Conservation (phyloP, 2,888 invertebrate genomes). For the Agriotes lineatus region DNA sequence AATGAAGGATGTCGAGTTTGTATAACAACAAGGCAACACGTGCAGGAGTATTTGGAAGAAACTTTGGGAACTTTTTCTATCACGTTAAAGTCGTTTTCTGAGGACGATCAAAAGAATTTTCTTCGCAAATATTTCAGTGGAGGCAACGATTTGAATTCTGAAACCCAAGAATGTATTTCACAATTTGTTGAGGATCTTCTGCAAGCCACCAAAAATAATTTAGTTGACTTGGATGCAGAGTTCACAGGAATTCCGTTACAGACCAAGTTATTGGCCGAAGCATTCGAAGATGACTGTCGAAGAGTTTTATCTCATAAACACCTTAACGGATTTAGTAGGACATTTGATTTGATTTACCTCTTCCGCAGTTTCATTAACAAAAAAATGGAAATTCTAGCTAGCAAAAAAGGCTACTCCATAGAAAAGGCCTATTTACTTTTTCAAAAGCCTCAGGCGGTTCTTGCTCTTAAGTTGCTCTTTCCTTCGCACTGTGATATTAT, state of each 20-base stretch:
- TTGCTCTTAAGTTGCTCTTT: no score
- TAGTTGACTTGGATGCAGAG: background rate
- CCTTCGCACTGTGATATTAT: no score
- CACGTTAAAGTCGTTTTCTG: no score
- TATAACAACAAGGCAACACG: background rate
- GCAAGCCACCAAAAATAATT: background rate
- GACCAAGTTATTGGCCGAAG: conserved; percentile 3
- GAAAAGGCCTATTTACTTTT: background rate
- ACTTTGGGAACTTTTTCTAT: no score
- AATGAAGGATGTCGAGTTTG: background rate
- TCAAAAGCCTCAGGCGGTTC: background rate
- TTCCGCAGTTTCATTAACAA: background rate
- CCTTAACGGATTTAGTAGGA: background rate
- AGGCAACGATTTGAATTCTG: no score
- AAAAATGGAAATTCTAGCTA: background rate
- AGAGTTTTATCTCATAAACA: background rate
- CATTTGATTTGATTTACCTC: conserved; percentile 17
- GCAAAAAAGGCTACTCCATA: background rate
- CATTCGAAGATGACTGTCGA: background rate
- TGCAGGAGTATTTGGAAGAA: background rate
- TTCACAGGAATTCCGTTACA: conserved; percentile 16
- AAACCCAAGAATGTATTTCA: no score
- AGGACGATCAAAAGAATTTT: no score
- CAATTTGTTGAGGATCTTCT: conserved; percentile 6
- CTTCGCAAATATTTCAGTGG: no score